Evolutionary conservation across 2,888 invertebrate genomes (phyloP), one percentile per base, ranked within the genome.

Genomic region (Proisotoma minuta): DNA sequence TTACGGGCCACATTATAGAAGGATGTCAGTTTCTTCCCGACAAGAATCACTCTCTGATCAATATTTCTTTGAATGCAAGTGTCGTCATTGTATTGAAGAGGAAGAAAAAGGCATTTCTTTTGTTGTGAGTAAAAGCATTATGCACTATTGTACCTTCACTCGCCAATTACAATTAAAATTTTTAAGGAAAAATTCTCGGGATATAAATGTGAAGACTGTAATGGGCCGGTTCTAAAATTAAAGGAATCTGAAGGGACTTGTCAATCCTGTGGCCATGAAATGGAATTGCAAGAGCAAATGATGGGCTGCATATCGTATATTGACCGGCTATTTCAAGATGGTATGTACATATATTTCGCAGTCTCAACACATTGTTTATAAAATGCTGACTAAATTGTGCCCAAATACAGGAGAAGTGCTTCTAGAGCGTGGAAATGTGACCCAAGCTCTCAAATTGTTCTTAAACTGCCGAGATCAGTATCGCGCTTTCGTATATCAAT

Each of bases 21-120:
- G 85, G 60, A 84, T 85, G 80, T 76, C 81, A 1, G 80, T 80
- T 28, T 75, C 80, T 2, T 82, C 84, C 20, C 81, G 95, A 1
- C 84, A 85, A 63, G 77, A 81, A 20, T 78, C 81, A 4, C 81
- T 95, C 28, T 77, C 80, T 58, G 80, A 82, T 20, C 88, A 88
- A 74, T 95, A 93, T 78, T 83, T 83, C 76, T 95, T 96, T 78
- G 78, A 79, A 0, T 96, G 95, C 77, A 76, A 79, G 50, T 96
- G 95, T 77, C 75, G 78, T 3, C 84, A 86, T 29, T 95, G 95
- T 77, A 74, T 79, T 75, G 20, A 79, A 78, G 74, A 73, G 22
- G 43, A 43, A 52, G 56, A 63, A 10, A 27, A 51, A 18, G 69
- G 65, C 40, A 61, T 59, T 15, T 66, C 64, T 18, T 71, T 65